A percentile compares a stretch with the other conserved stretches of the same genome.
Evolutionary conservation across 1,140 invertebrate genomes (phyloP).

Genomic region (Neomicropteryx cornuta): DNA sequence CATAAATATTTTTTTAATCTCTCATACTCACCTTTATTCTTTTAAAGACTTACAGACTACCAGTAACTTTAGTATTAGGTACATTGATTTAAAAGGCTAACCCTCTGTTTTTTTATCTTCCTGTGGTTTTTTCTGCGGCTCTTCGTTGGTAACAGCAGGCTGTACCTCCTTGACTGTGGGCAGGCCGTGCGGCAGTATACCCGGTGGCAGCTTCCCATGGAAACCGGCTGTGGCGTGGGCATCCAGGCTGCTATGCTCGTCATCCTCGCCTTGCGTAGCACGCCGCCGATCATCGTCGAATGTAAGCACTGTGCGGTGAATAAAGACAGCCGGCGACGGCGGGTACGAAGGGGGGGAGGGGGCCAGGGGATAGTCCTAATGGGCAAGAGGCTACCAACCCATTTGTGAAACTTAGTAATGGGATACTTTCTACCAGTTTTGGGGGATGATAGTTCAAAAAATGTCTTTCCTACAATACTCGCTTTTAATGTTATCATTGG

Average conservation of each 20-base stretch:
- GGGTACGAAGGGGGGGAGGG: too few species aligned
- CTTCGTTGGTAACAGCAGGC: constrained; percentile 71
- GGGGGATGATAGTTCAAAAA: too few species aligned
- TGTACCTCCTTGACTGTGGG: constrained; percentile 92
- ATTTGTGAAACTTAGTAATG: too few species aligned
- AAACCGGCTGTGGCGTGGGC: constrained; percentile 39
- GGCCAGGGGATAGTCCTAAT: constrained; percentile 8
- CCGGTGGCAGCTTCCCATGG: constrained; percentile 81
- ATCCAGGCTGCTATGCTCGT: constrained; percentile 66
- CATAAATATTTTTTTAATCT: background rate
- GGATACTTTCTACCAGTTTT: too few species aligned
- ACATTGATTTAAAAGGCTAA: background rate
- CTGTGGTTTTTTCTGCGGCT: constrained; percentile 67
- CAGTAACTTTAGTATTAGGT: constrained; percentile 37
- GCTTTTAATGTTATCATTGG: too few species aligned
- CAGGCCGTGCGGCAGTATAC: constrained; percentile 81
- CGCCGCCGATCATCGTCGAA: constrained; percentile 71
- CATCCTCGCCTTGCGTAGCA: constrained; percentile 82
- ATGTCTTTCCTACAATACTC: too few species aligned
- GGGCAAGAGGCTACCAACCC: too few species aligned
- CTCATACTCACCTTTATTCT: constrained; percentile 25
- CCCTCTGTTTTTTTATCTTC: constrained; percentile 41
- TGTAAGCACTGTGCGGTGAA: constrained; percentile 95
- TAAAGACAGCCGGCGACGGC: constrained; percentile 52
- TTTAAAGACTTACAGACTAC: constrained; percentile 6